phyloP scores from a whole-genome alignment of 2,888 invertebrate species.

The Oscheius sp. region DNA sequence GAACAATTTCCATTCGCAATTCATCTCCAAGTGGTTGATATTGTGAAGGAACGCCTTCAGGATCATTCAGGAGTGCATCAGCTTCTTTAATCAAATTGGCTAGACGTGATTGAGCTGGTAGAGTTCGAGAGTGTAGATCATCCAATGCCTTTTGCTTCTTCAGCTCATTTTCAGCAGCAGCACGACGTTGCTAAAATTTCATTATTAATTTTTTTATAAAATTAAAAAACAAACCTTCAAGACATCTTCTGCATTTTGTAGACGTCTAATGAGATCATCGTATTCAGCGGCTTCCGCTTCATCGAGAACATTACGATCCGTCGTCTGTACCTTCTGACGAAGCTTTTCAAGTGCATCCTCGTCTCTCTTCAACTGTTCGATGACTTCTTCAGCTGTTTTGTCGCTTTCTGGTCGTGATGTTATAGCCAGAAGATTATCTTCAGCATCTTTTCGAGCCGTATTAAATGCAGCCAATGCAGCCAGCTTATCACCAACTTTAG shows the following conservation, averaged over 20 bases:
- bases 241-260: conserved; percentile 42
- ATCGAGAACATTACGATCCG: conserved; percentile 40
- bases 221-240: conserved; percentile 33
- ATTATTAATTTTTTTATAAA: conserved; percentile 18
- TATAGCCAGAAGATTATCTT: conserved; percentile 44
- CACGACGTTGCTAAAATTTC: conserved; percentile 35
- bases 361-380: conserved; percentile 38
- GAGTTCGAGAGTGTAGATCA: conserved; percentile 36
- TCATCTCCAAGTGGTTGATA: conserved; percentile 43
- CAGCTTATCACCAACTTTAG: conserved; percentile 50
- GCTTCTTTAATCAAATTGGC: conserved; percentile 47
- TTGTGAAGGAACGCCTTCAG: conserved; percentile 47
- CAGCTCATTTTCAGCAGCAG: conserved; percentile 41
- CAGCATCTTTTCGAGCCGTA: conserved; percentile 48
- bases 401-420: conserved; percentile 25
- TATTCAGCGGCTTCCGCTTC: conserved; percentile 42
- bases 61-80: conserved; percentile 40
- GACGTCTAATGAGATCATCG: conserved; percentile 45
- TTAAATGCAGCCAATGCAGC: conserved; percentile 54
- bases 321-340: conserved; percentile 32
- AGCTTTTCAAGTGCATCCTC: conserved; percentile 36
- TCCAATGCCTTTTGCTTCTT: conserved; percentile 41
- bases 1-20: conserved; percentile 34
- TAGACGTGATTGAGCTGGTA: conserved; percentile 36
- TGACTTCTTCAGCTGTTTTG: conserved; percentile 36